Base-by-base conservation (phyloP, 2,797 vertebrate genomes). In the Delichon dasypus region DNA sequence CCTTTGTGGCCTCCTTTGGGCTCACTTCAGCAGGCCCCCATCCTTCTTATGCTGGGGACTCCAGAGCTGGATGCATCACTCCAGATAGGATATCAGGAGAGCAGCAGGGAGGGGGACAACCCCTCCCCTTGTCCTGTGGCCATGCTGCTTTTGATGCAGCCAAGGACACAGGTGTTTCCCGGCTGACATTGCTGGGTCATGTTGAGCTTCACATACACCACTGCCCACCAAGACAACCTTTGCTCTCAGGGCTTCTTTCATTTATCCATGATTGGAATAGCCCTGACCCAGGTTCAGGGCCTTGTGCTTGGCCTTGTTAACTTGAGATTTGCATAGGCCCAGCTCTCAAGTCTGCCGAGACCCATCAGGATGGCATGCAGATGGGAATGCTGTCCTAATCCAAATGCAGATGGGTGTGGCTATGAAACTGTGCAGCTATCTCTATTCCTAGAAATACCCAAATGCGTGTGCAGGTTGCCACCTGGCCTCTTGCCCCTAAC, bases 401-500 rank as follows among this genome's bases (percentile, higher is more conserved):
- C 30, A 57, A 48, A n/a, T 29, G 42, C 1, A 14, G 20, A 18
- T 9, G 14, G 25, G 4, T 17, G 61, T 12, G n/a, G 30, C 57
- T 75, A 4, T 51, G 36, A 14, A 47, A 15, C 42, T 55, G 26
- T 60, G 44, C 40, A 40, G 30, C 19, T 57, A 23, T 42, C 61
- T 73, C 26, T 42, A 5, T 60, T 70, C 19, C 30, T 58, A 34
- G 14, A 44, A 42, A 38, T 30, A 54, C 3, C 6, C 1, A 4
- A 68, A 57, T 13, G 4, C 13, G 8, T 1, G 2, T n/a, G 47
- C 4, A 7, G 16, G 19, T 42, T 22, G 25, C 0, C 0, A 50
- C 25, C 32, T n/a, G 32, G 27, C 32, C 36, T 51, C 57, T 51
- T 76, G n/a, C 5, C 29, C 23, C 47, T 68, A 45, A 60, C n/a